These are phyloP conservation scores for Notodonta ziczac DNA, from an alignment of 2,888 invertebrate species.

Conservation along the genomic window DNA sequence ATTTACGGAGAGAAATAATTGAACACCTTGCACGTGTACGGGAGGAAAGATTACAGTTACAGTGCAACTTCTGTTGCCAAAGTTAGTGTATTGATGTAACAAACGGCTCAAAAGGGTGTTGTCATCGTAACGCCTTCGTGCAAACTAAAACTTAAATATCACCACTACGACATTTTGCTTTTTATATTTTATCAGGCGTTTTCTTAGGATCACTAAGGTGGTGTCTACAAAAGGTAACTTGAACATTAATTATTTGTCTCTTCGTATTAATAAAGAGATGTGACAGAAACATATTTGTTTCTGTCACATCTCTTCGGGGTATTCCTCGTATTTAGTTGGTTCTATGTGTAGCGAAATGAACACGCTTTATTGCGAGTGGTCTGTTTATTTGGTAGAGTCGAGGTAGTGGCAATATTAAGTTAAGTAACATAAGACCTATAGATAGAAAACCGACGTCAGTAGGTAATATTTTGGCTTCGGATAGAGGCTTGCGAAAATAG, in stretches of 20 bases:
- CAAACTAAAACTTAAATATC: conserved; percentile 11
- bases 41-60: neutral
- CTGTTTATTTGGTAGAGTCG: neutral
- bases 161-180: conserved; percentile 21
- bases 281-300: too few relatives aligned
- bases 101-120: neutral
- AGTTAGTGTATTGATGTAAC: conserved; percentile 7
- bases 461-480: too few relatives aligned
- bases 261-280: neutral
- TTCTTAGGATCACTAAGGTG: too few relatives aligned
- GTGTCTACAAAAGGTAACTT: too few relatives aligned
- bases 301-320: too few relatives aligned
- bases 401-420: neutral
- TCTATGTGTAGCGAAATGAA: neutral
- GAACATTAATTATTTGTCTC: too few relatives aligned
- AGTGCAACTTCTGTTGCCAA: neutral
- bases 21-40: too few relatives aligned
- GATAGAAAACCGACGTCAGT: too few relatives aligned
- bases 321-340: neutral
- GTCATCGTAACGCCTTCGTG: conserved; percentile 15
- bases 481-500: too few relatives aligned
- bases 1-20: too few relatives aligned
- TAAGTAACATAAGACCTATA: neutral
- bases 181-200: conserved; percentile 29
- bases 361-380: neutral